These are phyloP conservation scores for Garrulus glandarius DNA, from an alignment of 2,797 vertebrate species.

Conservation along the genomic window DNA sequence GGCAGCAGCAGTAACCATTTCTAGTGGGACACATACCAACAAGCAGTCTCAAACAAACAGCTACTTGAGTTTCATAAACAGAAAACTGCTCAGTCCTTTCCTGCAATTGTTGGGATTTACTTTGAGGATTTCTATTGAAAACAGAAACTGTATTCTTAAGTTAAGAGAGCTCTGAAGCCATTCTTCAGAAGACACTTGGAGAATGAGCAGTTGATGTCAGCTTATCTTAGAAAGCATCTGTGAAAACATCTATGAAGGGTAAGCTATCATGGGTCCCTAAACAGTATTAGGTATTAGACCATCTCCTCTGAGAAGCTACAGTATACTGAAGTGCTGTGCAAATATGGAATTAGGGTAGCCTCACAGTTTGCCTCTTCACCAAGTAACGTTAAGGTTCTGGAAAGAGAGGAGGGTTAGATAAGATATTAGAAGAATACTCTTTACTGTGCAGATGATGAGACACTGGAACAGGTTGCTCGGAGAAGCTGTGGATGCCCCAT, in stretches of 20 bases:
- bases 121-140: neutral
- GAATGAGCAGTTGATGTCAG: neutral
- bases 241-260: neutral
- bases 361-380: neutral
- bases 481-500: neutral
- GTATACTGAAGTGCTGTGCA: neutral
- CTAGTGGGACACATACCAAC: neutral
- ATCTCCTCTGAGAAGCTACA: neutral
- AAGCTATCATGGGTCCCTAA: neutral
- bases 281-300: neutral
- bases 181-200: neutral
- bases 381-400: neutral
- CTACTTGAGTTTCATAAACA: neutral
- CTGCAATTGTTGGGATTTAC: neutral
- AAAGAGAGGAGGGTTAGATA: neutral
- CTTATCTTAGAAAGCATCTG: neutral
- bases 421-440: neutral
- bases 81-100: neutral
- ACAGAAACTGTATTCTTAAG: neutral
- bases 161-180: neutral
- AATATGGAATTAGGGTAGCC: neutral
- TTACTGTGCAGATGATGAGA: neutral
- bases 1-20: neutral
- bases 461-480: neutral
- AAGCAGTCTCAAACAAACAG: neutral